A percentile compares a stretch with the other conserved stretches of the same genome.
phyloP scores from a whole-genome alignment of 1,140 invertebrate species.

The Drosophila lowei region DNA sequence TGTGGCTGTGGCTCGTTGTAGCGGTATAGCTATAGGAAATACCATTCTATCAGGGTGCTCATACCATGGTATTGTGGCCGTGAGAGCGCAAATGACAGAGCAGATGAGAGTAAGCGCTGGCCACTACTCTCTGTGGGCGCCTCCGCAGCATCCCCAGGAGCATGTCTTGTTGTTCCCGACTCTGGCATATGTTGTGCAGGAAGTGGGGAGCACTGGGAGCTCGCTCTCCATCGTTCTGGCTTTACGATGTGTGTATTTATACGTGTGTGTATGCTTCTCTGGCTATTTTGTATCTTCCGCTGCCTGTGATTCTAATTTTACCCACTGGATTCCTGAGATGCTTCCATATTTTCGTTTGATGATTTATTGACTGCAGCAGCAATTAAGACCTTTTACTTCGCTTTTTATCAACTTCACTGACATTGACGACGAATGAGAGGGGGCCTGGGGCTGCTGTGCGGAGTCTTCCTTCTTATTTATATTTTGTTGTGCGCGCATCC shows the following conservation, averaged over 20 bases:
- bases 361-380: slow-evolving; percentile 79
- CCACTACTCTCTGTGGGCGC: slow-evolving; percentile 22
- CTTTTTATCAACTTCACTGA: slow-evolving; percentile 80
- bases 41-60: no score
- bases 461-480: slow-evolving; percentile 71
- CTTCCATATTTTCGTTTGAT: slow-evolving; percentile 81
- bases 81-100: slow-evolving; percentile 1
- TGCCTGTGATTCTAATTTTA: slow-evolving; percentile 75
- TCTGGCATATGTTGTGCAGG: slow-evolving; percentile 68
- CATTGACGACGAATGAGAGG: slow-evolving; percentile 54
- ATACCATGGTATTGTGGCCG: no score
- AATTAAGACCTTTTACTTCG: slow-evolving; percentile 77
- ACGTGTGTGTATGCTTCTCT: slow-evolving; percentile 37
- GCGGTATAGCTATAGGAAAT: no score
- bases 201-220: slow-evolving; percentile 38
- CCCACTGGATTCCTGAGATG: slow-evolving; percentile 70
- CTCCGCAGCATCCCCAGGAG: slow-evolving; percentile 66
- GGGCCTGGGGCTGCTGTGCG: slow-evolving; percentile 34
- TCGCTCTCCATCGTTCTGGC: slow-evolving; percentile 39
- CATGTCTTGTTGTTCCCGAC: slow-evolving; percentile 45
- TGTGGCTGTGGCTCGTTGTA: no score
- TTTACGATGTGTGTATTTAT: slow-evolving; percentile 65
- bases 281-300: slow-evolving; percentile 71
- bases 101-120: slow-evolving; percentile 13
- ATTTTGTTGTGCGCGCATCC: slow-evolving; percentile 69